Evolutionary conservation across 2,888 invertebrate species (phyloP), one percentile per base, ranked within the genome.

Genomic region (Allolobophora icterica): DNA sequence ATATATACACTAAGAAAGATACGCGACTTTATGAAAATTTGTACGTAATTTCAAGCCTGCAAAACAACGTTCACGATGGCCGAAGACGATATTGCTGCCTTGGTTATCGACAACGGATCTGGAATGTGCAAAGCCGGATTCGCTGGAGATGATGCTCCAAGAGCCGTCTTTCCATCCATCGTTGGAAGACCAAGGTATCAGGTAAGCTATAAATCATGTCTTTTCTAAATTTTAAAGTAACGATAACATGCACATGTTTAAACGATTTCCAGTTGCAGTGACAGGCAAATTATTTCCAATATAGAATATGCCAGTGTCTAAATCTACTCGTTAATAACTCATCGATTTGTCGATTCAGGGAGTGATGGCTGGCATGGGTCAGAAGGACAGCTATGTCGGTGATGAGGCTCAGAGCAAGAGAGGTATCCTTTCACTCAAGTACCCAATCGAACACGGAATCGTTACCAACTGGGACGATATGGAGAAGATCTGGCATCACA

Each of bases 401-500:
- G 94, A 94, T 92, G 94, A 94, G 92, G 91, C 89, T 21, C 89
- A 94, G 93, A 93, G 93, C 92, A 94, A 94, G 93, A 93, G 94
- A 93, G 94, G 94, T 93, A 94, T 94, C 92, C 94, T 94, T 90
- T 94, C 94, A 90, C 93, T 94, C 90, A 94, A 94, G 92, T 94
- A 94, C 92, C 94, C 94, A 58, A 94, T 94, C 91, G 94, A 94
- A 92, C 94, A 94, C 91, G 94, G 94, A 89, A 94, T 94, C 90
- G 94, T 94, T 92, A 94, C 94, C 92, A 94, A 94, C 94, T 94
- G 94, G 94, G 94, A 94, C 90, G 94, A 94, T 90, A 94, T 99
- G 98, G 98, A 98, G 96, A 98, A 99, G 96, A 98, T 99, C 96
- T 99, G 98, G 98, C 98, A 99, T 96, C 98, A 99, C 96, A 98